These are phyloP conservation scores for Leptobrachium leishanense DNA, from an alignment of 2,113 vertebrate genomes.

Conservation along the genomic window DNA sequence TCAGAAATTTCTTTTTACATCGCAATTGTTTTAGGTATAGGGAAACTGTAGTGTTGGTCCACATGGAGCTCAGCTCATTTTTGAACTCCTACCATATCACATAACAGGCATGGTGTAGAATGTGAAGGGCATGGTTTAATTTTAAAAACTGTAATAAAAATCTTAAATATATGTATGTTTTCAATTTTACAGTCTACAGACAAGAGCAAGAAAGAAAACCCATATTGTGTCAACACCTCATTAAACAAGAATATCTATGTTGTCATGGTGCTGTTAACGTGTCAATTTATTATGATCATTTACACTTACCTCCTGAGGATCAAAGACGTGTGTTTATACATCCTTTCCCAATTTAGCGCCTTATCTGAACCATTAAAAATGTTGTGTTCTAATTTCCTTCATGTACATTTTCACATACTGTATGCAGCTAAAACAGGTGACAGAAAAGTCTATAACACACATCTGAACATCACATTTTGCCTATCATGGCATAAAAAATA, in stretches of 20 bases:
- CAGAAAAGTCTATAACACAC: no score
- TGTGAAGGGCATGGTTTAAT: not conserved
- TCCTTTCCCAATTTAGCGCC: not conserved
- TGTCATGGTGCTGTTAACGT: constrained; percentile 19
- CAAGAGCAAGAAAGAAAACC: no score
- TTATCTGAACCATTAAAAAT: not conserved
- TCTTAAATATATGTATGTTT: not conserved
- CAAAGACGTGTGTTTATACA: constrained; percentile 5
- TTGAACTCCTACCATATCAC: no score
- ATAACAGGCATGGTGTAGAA: no score
- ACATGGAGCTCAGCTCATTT: no score
- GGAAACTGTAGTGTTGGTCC: no score
- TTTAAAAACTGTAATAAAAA: not conserved
- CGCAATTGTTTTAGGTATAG: no score
- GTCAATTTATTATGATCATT: constrained; percentile 14
- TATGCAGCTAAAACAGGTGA: no score
- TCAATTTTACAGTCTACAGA: not conserved
- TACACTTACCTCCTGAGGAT: constrained; percentile 2
- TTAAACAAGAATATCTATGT: constrained; percentile 2
- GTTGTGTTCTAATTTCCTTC: not conserved
- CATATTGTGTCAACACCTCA: not conserved
- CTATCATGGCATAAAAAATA: no score
- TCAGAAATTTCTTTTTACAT: no score
- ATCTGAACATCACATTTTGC: no score
- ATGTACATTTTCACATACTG: no score